Conservation (phyloP, 2,797 vertebrate species). For the Erpetoichthys calabaricus region DNA sequence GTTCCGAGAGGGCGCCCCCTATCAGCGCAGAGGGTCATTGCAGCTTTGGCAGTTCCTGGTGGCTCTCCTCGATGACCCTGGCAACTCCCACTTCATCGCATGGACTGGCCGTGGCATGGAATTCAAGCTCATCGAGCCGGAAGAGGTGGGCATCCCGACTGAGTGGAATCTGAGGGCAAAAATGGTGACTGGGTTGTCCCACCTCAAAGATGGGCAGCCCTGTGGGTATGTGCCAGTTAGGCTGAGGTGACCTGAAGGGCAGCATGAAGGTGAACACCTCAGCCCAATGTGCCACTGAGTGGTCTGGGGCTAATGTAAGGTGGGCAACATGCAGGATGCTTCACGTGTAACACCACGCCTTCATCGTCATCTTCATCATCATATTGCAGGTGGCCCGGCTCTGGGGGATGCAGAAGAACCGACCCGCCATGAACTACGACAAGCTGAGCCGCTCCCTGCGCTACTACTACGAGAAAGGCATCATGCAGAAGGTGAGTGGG, state of each 20-base stretch:
- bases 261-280: too few species aligned
- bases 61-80: slow-evolving; percentile 80
- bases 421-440: slow-evolving; percentile 98
- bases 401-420: slow-evolving; percentile 98
- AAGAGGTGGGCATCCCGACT: slow-evolving; percentile 58
- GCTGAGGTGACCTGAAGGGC: too few species aligned
- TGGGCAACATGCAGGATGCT: too few species aligned
- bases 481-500: slow-evolving; percentile 87
- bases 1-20: slow-evolving; percentile 75
- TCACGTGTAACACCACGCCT: too few species aligned
- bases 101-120: slow-evolving; percentile 98
- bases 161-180: too few species aligned
- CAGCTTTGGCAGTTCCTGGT: slow-evolving; percentile 96
- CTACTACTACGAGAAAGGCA: slow-evolving; percentile 96
- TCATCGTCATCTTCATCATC: too few species aligned
- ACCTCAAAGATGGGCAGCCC: too few species aligned
- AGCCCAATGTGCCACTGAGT: too few species aligned
- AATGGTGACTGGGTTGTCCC: too few species aligned
- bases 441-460: slow-evolving; percentile 92
- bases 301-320: too few species aligned
- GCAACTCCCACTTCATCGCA: slow-evolving; percentile 86
- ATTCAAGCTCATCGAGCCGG: slow-evolving; percentile 95
- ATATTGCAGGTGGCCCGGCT: slow-evolving; percentile 75
- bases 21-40: slow-evolving; percentile 84
- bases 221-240: too few species aligned